These are phyloP conservation scores for Syncerus caffer DNA, from an alignment of 2,797 vertebrate genomes.

Conservation along the genomic window DNA sequence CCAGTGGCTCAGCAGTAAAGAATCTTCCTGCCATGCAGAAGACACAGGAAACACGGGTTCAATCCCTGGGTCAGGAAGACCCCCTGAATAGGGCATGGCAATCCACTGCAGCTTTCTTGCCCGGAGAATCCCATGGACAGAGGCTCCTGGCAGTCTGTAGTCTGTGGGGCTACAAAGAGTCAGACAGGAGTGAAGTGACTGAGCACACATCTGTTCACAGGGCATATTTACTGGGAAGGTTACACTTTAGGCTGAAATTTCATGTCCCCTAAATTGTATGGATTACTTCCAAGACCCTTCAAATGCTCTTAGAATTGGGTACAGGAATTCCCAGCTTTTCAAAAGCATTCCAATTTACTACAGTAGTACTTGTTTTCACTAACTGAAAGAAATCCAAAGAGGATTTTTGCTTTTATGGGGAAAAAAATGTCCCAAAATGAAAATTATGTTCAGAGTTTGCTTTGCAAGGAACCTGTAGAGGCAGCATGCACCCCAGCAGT, in stretches of 20 bases:
- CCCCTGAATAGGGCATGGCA: background rate
- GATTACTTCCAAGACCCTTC: background rate
- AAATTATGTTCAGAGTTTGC: background rate
- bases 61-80: background rate
- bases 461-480: background rate
- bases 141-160: accelerated
- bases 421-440: accelerated
- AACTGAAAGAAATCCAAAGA: background rate
- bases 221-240: background rate
- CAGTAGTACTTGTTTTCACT: background rate
- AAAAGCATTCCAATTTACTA: background rate
- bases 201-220: background rate
- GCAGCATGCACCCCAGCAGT: background rate
- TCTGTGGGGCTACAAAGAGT: background rate
- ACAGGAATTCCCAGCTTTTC: background rate
- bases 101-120: background rate
- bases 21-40: background rate
- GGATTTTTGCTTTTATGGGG: background rate
- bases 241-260: background rate
- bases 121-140: background rate
- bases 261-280: background rate
- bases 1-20: background rate
- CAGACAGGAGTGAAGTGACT: background rate
- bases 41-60: background rate
- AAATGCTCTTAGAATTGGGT: background rate